Evolutionary conservation across 2,797 vertebrate genomes (phyloP).

Genomic region (Eospalax fontanierii): DNA sequence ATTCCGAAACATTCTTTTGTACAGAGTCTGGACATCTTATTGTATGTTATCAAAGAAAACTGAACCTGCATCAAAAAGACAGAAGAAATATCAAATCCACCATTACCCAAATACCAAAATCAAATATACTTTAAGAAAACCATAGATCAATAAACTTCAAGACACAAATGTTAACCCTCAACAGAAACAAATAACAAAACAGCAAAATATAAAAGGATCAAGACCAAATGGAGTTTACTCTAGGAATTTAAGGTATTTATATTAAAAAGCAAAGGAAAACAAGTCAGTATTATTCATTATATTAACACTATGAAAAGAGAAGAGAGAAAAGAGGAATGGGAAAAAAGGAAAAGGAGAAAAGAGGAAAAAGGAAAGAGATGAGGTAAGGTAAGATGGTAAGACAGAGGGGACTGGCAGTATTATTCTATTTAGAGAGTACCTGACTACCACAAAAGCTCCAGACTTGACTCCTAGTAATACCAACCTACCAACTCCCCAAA

Average conservation of each 20-base stretch:
- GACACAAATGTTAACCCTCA: constrained; percentile 5
- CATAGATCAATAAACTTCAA: not conserved
- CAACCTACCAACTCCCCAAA: too few relatives aligned
- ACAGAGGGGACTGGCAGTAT: too few relatives aligned
- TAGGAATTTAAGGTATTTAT: constrained; percentile 2
- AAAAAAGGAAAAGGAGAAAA: not conserved
- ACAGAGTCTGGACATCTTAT: not conserved
- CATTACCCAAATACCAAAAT: constrained; percentile 10
- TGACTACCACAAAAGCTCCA: too few relatives aligned
- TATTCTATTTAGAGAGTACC: too few relatives aligned
- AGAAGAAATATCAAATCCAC: constrained; percentile 27
- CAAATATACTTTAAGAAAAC: constrained; percentile 59
- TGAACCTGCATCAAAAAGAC: not conserved
- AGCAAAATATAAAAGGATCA: constrained; percentile 29
- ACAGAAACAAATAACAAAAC: constrained; percentile 45
- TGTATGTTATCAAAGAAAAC: constrained; percentile 40
- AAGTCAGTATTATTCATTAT: constrained; percentile 24
- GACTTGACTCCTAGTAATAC: too few relatives aligned
- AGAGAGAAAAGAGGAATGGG: not conserved
- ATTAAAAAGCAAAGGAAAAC: constrained; percentile 17
- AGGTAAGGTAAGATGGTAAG: too few relatives aligned
- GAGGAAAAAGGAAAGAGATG: not conserved
- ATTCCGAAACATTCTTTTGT: not conserved
- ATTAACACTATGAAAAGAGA: not conserved
- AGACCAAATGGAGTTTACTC: not conserved